Evolutionary conservation across 2,797 vertebrate species (phyloP), one percentile per base, ranked within the genome.

Genomic region (Cercopithecus neglectus): DNA sequence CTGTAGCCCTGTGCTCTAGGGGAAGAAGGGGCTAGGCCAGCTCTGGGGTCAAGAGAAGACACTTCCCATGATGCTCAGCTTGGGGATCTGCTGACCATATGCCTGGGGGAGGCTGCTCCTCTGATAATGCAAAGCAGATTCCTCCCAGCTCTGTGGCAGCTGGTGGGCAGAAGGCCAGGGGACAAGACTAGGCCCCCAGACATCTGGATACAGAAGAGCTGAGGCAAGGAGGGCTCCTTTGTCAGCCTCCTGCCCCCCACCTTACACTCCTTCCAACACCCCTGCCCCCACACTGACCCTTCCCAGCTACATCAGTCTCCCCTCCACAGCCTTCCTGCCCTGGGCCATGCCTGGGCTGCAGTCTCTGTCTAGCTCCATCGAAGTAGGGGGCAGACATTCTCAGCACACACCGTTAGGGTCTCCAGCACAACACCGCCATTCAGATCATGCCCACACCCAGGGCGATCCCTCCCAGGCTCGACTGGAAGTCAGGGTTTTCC

Each of bases 41-140:
- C 72, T 30, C 39, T 89, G 41, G 84, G 93, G 75, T 93, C 88
- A 95, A 72, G 16, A 86, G 86, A 59, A 95, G 94, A 92, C 72
- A 72, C 85, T 96, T 97, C 91, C 96, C 75, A 39, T 87, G 61
- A 86, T 96, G 91, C 96, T 93, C 75, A 5, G 83, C 87, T 28
- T 64, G 61, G 81, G 28, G 74, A 50, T 96, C 96, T 98, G 97
- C 57, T 82, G 97, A 97, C 97, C 97, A 97, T 91, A 97, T 97
- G 97, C 93, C 88, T 82, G 26, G 48, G 76, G 86, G 64, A 91
- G 53, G 75, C 46, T 1, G 87, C 70, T 89, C 24, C 39, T 84
- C 83, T 78, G 91, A 94, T 97, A 98, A 98, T 90, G 36, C 79
- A 96, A 97, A 97, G 95, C 98, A 98, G 97, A 96, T 94, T 92